Evolutionary conservation across 2,113 vertebrate species (phyloP).

Genomic region (Rhabdomys dilectus): DNA sequence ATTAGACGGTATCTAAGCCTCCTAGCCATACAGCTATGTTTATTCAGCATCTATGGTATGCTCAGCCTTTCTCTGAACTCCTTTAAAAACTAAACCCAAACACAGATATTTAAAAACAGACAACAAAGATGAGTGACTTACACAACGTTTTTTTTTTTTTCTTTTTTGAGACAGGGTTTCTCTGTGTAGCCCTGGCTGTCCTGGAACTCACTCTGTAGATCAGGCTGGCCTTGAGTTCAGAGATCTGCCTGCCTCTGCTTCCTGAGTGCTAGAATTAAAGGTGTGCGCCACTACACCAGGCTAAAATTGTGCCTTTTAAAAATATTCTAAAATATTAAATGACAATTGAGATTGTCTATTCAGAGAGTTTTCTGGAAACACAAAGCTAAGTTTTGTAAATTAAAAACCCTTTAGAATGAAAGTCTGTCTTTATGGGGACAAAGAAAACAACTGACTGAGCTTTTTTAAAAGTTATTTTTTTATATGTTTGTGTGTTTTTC

Average conservation of each 20-base stretch:
- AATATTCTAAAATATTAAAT: not conserved
- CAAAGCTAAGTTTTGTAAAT: constrained; percentile 37
- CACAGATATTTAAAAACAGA: constrained; percentile 11
- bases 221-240: not conserved
- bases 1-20: not conserved
- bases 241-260: not conserved
- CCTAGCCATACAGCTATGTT: not conserved
- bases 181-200: not conserved
- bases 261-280: not conserved
- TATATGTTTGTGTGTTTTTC: not conserved
- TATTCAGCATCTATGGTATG: not conserved
- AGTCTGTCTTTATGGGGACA: constrained; percentile 45
- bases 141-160: not conserved
- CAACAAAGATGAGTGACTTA: not conserved
- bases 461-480: not conserved
- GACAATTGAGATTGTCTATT: not conserved
- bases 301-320: not conserved
- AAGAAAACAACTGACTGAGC: not conserved
- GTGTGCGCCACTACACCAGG: not conserved
- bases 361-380: not conserved
- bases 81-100: constrained; percentile 24
- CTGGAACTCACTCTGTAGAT: not conserved
- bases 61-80: not conserved
- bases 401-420: constrained; percentile 59
- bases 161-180: not conserved